Evolutionary conservation across 2,113 vertebrate species (phyloP).

Genomic region (Dendropsophus ebraccatus): DNA sequence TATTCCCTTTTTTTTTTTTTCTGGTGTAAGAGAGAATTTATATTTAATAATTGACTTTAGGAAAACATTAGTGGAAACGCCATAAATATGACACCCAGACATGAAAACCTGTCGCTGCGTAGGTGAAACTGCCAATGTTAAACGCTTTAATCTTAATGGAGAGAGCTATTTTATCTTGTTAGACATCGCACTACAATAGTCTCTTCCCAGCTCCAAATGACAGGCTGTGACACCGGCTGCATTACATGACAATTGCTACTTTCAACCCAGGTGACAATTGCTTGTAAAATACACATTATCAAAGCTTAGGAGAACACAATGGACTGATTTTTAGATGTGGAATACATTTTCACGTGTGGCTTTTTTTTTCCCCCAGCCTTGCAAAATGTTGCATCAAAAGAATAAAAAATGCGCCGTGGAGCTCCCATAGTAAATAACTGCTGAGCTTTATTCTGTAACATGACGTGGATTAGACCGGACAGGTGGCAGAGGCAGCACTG

Average conservation of each 20-base stretch:
- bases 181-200: conserved; percentile 54
- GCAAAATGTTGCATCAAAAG: neutral
- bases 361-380: neutral
- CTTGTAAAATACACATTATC: conserved; percentile 55
- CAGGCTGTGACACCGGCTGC: conserved; percentile 50
- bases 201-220: conserved; percentile 55
- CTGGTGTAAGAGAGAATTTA: conserved; percentile 48
- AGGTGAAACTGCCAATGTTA: conserved; percentile 57
- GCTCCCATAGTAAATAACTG: neutral
- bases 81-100: conserved; percentile 57
- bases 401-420: neutral
- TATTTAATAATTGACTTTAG: conserved; percentile 59
- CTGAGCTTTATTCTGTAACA: neutral
- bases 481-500: neutral
- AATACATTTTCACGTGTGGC: conserved; percentile 6
- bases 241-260: conserved; percentile 58
- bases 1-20: conserved; percentile 45
- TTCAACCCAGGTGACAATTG: conserved; percentile 56
- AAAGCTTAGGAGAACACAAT: conserved; percentile 32
- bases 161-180: conserved; percentile 59
- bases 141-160: conserved; percentile 58
- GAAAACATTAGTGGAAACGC: conserved; percentile 54
- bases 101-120: conserved; percentile 50
- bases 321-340: neutral
- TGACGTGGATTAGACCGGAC: neutral